These are phyloP conservation scores for Trissolcus brochymenae DNA, from an alignment of 2,888 invertebrate genomes.

Conservation along the genomic window DNA sequence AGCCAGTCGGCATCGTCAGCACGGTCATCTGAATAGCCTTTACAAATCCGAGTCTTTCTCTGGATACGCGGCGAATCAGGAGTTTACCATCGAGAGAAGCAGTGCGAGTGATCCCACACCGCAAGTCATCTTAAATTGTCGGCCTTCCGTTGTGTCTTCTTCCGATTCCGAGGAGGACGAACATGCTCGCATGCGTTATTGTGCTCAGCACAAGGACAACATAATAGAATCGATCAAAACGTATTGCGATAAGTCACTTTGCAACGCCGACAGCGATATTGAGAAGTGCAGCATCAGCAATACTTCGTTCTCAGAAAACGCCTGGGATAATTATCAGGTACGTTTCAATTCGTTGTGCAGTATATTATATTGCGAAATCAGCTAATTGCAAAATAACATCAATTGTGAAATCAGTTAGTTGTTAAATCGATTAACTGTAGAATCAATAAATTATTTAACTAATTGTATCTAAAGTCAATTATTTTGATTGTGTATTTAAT, in stretches of 20 bases:
- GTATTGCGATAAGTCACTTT: conserved; percentile 65
- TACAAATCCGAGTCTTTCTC: conserved; percentile 85
- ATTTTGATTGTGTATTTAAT: background rate
- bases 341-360: background rate
- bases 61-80: conserved; percentile 79
- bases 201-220: conserved; percentile 64
- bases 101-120: conserved; percentile 82
- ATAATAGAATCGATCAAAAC: conserved; percentile 60
- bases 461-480: no score
- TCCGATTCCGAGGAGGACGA: conserved; percentile 70
- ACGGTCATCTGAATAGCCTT: conserved; percentile 75
- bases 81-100: conserved; percentile 76
- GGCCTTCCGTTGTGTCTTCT: conserved; percentile 74
- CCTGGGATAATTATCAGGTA: conserved; percentile 97
- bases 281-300: conserved; percentile 78
- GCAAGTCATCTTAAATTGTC: conserved; percentile 74
- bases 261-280: conserved; percentile 80
- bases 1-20: conserved; percentile 62
- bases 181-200: conserved; percentile 60
- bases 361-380: background rate
- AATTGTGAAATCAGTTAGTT: no score
- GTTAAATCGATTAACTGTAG: no score
- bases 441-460: no score
- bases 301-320: conserved; percentile 92
- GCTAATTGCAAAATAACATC: no score